Percentiles rank a stretch among this genome's conserved stretches.
phyloP scores from a whole-genome alignment of 2,888 invertebrate species.

The Celastrina argiolus region DNA sequence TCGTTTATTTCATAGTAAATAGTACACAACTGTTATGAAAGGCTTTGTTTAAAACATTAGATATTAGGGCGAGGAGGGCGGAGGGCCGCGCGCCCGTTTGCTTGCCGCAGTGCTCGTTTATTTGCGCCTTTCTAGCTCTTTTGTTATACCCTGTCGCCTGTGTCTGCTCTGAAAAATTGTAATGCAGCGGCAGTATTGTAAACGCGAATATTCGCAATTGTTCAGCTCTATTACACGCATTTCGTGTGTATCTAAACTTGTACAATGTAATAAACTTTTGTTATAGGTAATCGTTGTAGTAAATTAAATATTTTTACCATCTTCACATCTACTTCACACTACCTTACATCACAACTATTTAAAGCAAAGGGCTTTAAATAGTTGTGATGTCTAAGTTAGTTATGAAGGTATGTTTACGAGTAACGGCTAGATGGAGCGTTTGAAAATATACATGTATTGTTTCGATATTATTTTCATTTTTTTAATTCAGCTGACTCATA shows the following conservation, averaged over 20 bases:
- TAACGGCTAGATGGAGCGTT: neutral
- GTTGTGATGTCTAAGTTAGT: too few species aligned
- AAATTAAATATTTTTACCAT: too few species aligned
- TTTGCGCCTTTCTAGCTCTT: slow-evolving; percentile 73
- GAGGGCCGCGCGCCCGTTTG: slow-evolving; percentile 47
- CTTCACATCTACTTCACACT: too few species aligned
- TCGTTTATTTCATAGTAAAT: slow-evolving; percentile 8
- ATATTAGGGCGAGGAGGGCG: slow-evolving; percentile 38
- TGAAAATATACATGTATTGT: neutral
- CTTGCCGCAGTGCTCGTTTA: slow-evolving; percentile 69
- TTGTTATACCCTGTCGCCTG: slow-evolving; percentile 71
- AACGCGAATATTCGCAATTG: slow-evolving; percentile 62
- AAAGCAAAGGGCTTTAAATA: too few species aligned
- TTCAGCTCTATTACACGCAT: slow-evolving; percentile 36
- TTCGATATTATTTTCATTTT: slow-evolving; percentile 31
- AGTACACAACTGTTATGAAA: slow-evolving; percentile 25
- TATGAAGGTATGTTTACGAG: neutral
- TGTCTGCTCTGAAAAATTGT: slow-evolving; percentile 76
- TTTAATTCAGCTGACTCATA: slow-evolving; percentile 33
- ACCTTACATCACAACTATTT: too few species aligned
- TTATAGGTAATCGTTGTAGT: neutral
- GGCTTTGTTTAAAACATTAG: slow-evolving; percentile 37
- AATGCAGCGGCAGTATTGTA: slow-evolving; percentile 65
- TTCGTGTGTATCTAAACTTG: slow-evolving; percentile 6
- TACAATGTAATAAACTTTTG: neutral